phyloP scores from a whole-genome alignment of 2,113 vertebrate genomes.

The Stictonetta naevosa region DNA sequence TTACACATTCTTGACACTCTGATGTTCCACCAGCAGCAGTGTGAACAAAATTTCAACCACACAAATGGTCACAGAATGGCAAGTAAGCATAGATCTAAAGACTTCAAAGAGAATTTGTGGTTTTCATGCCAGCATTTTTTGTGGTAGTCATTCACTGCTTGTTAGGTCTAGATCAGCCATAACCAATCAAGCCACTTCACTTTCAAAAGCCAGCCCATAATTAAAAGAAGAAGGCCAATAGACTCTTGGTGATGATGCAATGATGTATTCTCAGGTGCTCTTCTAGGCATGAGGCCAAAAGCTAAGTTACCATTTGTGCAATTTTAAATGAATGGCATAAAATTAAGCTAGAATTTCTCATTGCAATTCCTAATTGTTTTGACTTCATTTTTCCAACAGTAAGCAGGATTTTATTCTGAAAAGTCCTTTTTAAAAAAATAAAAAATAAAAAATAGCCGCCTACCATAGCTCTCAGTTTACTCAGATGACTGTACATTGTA shows the following conservation, averaged over 20 bases:
- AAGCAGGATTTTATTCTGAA: constrained; percentile 22
- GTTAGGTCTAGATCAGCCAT: constrained; percentile 9
- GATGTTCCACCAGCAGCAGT: neutral
- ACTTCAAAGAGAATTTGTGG: constrained; percentile 48
- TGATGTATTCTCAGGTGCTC: constrained; percentile 38
- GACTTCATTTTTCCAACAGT: constrained; percentile 8
- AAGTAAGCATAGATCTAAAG: neutral
- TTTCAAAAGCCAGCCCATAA: constrained; percentile 33
- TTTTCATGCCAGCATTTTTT: constrained; percentile 13
- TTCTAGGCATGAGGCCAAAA: neutral
- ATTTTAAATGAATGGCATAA: constrained; percentile 40
- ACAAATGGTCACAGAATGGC: neutral
- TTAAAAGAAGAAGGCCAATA: constrained; percentile 5
- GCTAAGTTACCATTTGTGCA: constrained; percentile 20
- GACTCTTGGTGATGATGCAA: constrained; percentile 14
- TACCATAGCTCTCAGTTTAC: constrained; percentile 33
- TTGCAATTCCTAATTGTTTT: neutral
- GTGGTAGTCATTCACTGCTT: constrained; percentile 21
- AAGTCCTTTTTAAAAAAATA: neutral
- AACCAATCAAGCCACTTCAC: constrained; percentile 34
- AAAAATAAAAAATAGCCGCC: neutral
- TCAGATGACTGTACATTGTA: neutral
- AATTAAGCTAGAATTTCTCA: constrained; percentile 37
- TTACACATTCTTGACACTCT: neutral
- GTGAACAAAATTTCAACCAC: neutral